Percentiles rank a stretch among this genome's conserved stretches.
These are phyloP conservation scores for Acleris cristana DNA, from an alignment of 2,888 invertebrate genomes.

Conservation along the genomic window DNA sequence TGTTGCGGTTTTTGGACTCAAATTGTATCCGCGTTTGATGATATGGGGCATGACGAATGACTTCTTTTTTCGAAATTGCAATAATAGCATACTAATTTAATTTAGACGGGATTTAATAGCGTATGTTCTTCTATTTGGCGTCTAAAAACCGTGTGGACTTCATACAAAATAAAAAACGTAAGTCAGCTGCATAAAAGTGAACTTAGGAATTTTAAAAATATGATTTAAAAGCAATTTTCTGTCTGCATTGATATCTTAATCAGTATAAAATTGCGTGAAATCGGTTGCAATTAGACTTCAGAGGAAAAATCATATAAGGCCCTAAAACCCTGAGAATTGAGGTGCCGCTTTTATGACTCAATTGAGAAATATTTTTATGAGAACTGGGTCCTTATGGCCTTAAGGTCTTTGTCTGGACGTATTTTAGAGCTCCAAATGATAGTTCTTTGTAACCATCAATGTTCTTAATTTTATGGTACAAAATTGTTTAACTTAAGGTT, in stretches of 20 bases:
- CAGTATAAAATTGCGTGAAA: slow-evolving; percentile 15
- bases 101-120: background rate
- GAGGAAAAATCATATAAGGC: slow-evolving; percentile 14
- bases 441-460: slow-evolving; percentile 17
- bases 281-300: background rate
- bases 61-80: slow-evolving; percentile 1
- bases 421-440: slow-evolving; percentile 25
- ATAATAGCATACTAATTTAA: slow-evolving; percentile 9
- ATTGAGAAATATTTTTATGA: slow-evolving; percentile 58
- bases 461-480: slow-evolving; percentile 15
- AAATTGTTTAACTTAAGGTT: slow-evolving; percentile 13
- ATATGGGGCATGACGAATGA: slow-evolving; percentile 11
- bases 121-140: no score
- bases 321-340: slow-evolving; percentile 60
- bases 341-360: slow-evolving; percentile 51
- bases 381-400: background rate
- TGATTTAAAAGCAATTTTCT: no score
- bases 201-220: no score
- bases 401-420: background rate
- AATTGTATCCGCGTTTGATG: slow-evolving; percentile 23
- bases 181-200: no score
- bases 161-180: no score
- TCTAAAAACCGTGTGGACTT: no score
- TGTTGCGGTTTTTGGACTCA: slow-evolving; percentile 39
- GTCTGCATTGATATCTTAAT: no score